phyloP scores from a whole-genome alignment of 1,140 invertebrate genomes.

The Metaphire vulgaris region DNA sequence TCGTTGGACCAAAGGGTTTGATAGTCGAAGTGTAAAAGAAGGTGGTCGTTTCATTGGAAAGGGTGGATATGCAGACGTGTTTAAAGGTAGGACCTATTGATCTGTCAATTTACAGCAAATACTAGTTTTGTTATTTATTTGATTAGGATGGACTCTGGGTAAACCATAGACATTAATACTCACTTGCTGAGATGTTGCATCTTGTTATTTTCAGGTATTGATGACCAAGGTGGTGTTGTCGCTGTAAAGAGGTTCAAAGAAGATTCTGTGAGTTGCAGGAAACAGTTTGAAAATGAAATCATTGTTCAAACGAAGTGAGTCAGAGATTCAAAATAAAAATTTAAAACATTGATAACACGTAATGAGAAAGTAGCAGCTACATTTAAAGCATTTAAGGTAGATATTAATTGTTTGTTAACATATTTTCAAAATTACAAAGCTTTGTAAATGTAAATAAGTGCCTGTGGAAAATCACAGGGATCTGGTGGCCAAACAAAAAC shows the following conservation, averaged over 20 bases:
- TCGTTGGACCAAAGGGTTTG: neutral
- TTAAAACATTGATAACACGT: too few species aligned
- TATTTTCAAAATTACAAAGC: too few species aligned
- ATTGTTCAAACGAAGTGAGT: neutral
- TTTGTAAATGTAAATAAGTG: too few species aligned
- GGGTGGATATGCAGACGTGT: neutral
- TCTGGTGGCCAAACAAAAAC: too few species aligned
- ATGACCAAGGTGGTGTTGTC: neutral
- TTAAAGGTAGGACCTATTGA: neutral
- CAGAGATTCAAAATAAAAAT: neutral
- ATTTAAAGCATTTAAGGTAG: neutral
- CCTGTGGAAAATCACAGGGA: too few species aligned
- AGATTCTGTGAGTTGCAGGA: neutral
- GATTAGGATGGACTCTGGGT: too few species aligned
- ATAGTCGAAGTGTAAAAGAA: neutral
- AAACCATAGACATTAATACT: too few species aligned
- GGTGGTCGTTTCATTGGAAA: neutral
- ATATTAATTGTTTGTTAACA: too few species aligned
- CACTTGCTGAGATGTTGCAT: too few species aligned
- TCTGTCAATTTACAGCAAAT: conserved; percentile 3
- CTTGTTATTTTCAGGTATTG: neutral
- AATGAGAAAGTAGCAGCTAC: too few species aligned
- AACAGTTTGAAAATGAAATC: neutral
- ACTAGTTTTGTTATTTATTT: too few species aligned
- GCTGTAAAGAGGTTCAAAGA: neutral